phyloP scores from a whole-genome alignment of 2,888 invertebrate species.

The Nephrocerus scutellatus region DNA sequence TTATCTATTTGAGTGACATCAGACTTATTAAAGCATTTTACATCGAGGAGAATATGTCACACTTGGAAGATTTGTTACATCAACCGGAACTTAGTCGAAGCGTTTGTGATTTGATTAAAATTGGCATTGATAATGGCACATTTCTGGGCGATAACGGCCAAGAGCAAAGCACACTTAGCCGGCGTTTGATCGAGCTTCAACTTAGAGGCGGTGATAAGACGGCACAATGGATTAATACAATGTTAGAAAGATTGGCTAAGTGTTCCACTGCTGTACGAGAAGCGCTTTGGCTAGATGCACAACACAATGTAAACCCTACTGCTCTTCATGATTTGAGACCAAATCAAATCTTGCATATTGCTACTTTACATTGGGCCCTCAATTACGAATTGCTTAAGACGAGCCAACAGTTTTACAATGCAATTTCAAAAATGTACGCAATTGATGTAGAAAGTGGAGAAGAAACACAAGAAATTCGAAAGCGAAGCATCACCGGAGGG shows the following conservation, averaged over 20 bases:
- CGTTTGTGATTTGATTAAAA: constrained; percentile 43
- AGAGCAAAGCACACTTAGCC: constrained; percentile 34
- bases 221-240: constrained; percentile 32
- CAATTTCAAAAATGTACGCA: constrained; percentile 38
- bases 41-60: constrained; percentile 40
- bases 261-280: constrained; percentile 16
- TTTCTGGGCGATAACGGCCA: constrained; percentile 39
- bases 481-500: too few species aligned
- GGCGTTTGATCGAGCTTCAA: constrained; percentile 38
- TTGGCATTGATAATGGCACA: constrained; percentile 42
- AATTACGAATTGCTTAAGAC: constrained; percentile 41
- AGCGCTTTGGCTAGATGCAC: constrained; percentile 20
- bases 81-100: constrained; percentile 38
- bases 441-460: constrained; percentile 31
- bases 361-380: constrained; percentile 43
- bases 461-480: constrained; percentile 11
- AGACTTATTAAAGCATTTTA: constrained; percentile 43
- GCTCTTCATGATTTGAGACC: constrained; percentile 29
- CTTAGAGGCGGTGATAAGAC: constrained; percentile 36
- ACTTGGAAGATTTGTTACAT: constrained; percentile 39
- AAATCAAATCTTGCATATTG: constrained; percentile 37
- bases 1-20: constrained; percentile 42
- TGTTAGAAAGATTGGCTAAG: constrained; percentile 27
- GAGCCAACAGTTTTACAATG: constrained; percentile 39
- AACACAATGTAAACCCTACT: too few species aligned